Evolutionary conservation across 2,113 vertebrate genomes (phyloP).

Genomic region (Benitochromis conjunctus): DNA sequence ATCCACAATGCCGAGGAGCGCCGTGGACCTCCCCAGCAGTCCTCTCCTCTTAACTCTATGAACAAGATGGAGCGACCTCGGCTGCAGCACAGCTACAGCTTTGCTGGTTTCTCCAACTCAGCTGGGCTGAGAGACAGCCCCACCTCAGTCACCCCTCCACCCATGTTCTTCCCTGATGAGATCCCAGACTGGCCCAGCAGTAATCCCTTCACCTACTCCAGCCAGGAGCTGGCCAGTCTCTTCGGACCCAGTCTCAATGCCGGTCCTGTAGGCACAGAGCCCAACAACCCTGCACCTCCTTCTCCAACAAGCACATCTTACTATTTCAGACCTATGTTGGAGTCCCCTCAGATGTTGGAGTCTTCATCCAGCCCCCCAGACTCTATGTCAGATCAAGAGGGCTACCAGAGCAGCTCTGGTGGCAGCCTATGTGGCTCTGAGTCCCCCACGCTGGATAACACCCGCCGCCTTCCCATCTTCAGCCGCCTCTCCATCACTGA

Average conservation of each 20-base stretch:
- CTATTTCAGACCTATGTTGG: constrained; percentile 90
- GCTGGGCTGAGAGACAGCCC: constrained; percentile 92
- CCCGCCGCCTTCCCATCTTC: constrained; percentile 96
- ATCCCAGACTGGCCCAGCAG: constrained; percentile 89
- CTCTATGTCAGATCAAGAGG: constrained; percentile 97
- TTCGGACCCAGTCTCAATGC: constrained; percentile 87
- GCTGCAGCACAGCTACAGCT: constrained; percentile 99
- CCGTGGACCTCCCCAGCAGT: constrained; percentile 80
- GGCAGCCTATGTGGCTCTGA: constrained; percentile 94
- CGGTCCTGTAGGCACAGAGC: constrained; percentile 78
- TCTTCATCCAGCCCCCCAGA: constrained; percentile 91
- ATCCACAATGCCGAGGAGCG: constrained; percentile 98
- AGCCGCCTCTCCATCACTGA: constrained; percentile 99
- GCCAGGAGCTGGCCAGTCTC: constrained; percentile 96
- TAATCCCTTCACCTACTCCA: constrained; percentile 98
- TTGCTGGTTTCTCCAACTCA: constrained; percentile 89
- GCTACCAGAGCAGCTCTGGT: constrained; percentile 97
- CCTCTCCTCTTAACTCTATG: constrained; percentile 73
- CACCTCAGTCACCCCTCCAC: constrained; percentile 94
- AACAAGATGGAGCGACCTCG: constrained; percentile 85
- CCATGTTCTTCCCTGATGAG: constrained; percentile 89
- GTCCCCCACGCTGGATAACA: constrained; percentile 93
- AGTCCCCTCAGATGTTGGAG: constrained; percentile 91
- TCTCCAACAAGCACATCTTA: constrained; percentile 84
- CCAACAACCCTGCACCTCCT: constrained; percentile 62